A percentile compares a stretch with the other conserved stretches of the same genome.
phyloP scores from a whole-genome alignment of 30 jellyfish, hydroid and myxozoan genomes.

The Mastigias papua region DNA sequence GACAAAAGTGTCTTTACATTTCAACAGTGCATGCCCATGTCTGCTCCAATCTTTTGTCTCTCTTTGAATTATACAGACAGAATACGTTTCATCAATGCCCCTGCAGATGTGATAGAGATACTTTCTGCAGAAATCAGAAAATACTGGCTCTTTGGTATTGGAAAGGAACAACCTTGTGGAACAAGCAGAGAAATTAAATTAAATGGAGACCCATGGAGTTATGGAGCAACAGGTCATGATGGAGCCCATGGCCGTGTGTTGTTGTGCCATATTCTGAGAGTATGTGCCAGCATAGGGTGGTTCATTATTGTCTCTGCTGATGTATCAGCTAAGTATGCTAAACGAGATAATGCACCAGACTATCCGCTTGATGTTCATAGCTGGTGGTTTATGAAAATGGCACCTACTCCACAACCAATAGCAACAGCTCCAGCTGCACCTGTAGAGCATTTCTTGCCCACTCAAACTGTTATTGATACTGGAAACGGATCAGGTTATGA shows the following conservation, averaged over 20 bases:
- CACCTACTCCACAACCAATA: not conserved
- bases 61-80: constrained; percentile 65
- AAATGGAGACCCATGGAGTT: constrained; percentile 79
- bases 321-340: constrained; percentile 64
- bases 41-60: constrained; percentile 58
- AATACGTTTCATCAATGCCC: constrained; percentile 79
- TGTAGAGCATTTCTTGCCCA: not conserved
- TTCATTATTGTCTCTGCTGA: constrained; percentile 66
- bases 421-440: not conserved
- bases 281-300: constrained; percentile 74
- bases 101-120: constrained; percentile 56
- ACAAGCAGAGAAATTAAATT: constrained; percentile 43
- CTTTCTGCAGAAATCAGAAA: constrained; percentile 27
- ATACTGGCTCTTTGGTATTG: constrained; percentile 57
- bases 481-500: not conserved
- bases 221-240: constrained; percentile 66
- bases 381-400: constrained; percentile 71
- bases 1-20: constrained; percentile 72
- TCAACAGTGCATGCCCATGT: constrained; percentile 59
- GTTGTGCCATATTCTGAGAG: constrained; percentile 44
- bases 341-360: constrained; percentile 59
- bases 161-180: constrained; percentile 28
- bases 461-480: not conserved
- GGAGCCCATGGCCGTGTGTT: constrained; percentile 83
- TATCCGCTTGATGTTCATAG: constrained; percentile 83